phyloP scores from a whole-genome alignment of 2,113 vertebrate genomes.

The Rhea americana region DNA sequence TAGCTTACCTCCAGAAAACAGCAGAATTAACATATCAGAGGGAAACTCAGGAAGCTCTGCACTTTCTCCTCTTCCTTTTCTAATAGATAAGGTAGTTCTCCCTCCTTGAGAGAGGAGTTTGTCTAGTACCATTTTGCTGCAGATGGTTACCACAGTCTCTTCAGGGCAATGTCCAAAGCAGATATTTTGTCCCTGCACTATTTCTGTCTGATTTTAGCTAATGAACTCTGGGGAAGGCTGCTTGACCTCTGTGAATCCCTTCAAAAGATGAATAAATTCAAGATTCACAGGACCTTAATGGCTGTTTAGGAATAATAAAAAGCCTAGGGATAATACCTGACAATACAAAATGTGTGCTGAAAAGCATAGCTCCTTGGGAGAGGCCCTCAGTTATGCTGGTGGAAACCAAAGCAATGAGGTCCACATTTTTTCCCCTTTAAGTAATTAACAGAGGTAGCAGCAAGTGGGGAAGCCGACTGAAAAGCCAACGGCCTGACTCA shows the following conservation, averaged over 20 bases:
- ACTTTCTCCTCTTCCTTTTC: neutral
- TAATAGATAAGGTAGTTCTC: neutral
- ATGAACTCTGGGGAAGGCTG: neutral
- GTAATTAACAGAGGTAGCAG: neutral
- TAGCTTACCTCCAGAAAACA: neutral
- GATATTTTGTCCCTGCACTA: neutral
- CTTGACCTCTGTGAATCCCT: neutral
- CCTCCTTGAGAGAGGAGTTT: neutral
- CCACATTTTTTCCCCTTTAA: neutral
- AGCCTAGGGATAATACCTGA: neutral
- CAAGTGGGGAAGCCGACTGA: neutral
- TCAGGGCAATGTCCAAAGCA: neutral
- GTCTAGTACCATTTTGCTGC: neutral
- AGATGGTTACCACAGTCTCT: constrained; percentile 7
- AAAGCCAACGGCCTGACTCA: neutral
- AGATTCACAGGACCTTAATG: neutral
- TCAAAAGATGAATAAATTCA: neutral
- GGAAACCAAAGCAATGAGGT: neutral
- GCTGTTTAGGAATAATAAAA: neutral
- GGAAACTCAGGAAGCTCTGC: neutral
- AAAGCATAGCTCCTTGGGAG: neutral
- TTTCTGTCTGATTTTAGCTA: neutral
- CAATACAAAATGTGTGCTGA: neutral
- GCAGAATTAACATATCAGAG: constrained; percentile 44
- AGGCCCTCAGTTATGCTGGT: neutral